Conservation (phyloP, 2,888 invertebrate genomes). For the Mythimna vitellina region DNA sequence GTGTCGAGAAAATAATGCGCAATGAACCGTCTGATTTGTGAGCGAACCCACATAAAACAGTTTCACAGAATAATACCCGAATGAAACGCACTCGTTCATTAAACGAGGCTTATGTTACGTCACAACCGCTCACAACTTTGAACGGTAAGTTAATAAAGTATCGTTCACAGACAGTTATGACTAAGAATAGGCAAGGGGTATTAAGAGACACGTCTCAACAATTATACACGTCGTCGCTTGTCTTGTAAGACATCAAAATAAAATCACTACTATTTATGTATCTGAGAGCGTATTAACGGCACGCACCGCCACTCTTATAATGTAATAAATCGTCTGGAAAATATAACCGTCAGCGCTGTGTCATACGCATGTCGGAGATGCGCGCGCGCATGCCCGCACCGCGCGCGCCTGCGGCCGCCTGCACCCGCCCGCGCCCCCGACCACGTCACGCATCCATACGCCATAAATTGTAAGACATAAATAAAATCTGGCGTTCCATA, state of each 20-base stretch:
- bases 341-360: constrained; percentile 89
- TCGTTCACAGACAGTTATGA: constrained; percentile 77
- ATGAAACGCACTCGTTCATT: constrained; percentile 60
- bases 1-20: constrained; percentile 83
- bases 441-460: constrained; percentile 78
- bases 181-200: constrained; percentile 82
- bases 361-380: constrained; percentile 83
- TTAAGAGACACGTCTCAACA: constrained; percentile 83
- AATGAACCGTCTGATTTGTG: constrained; percentile 84
- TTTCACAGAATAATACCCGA: constrained; percentile 54
- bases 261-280: constrained; percentile 90
- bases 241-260: constrained; percentile 90
- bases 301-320: constrained; percentile 86
- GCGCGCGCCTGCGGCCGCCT: constrained; percentile 52
- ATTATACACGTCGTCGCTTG: constrained; percentile 88
- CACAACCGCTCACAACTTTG: constrained; percentile 64
- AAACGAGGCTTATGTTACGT: constrained; percentile 63
- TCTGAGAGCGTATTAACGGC: constrained; percentile 87
- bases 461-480: constrained; percentile 87
- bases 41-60: constrained; percentile 68
- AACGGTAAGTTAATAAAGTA: constrained; percentile 74
- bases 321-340: constrained; percentile 90
- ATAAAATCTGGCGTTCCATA: constrained; percentile 89
- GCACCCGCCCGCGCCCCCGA: constrained; percentile 59
- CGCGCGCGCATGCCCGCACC: constrained; percentile 68